Percentiles rank a stretch among this genome's conserved stretches.
Evolutionary conservation across 2,797 vertebrate genomes (phyloP).

Genomic region (Buphagus erythrorhynchus): DNA sequence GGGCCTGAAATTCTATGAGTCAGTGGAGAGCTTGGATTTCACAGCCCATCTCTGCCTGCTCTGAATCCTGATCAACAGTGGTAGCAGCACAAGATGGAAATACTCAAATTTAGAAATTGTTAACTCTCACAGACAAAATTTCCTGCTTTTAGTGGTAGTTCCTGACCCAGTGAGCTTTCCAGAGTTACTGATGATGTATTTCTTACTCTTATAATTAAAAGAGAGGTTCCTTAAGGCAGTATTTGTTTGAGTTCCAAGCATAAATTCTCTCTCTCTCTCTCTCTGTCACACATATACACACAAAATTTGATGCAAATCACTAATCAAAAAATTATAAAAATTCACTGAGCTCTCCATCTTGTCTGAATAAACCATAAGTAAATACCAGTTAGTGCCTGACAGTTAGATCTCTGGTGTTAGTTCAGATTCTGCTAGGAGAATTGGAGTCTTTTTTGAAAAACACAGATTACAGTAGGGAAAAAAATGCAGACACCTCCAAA

Average conservation of each 20-base stretch:
- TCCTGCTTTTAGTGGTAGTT: neutral
- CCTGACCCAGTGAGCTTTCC: neutral
- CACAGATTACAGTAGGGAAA: neutral
- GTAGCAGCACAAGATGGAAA: neutral
- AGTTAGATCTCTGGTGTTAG: neutral
- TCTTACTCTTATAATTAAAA: neutral
- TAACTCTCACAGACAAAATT: neutral
- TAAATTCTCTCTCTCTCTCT: neutral
- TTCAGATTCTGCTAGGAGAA: neutral
- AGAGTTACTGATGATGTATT: neutral
- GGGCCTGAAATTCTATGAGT: neutral
- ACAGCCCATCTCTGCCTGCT: neutral
- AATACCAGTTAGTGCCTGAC: neutral
- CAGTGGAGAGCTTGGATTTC: neutral
- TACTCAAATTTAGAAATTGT: neutral
- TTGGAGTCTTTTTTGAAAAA: neutral
- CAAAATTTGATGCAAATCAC: neutral
- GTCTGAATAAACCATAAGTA: neutral
- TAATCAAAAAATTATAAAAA: neutral
- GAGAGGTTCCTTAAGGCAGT: neutral
- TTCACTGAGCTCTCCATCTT: neutral
- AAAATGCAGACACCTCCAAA: neutral
- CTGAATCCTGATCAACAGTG: neutral
- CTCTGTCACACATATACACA: too few species aligned
- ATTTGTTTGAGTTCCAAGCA: neutral